A percentile compares a stretch with the other conserved stretches of the same genome.
Conservation (phyloP, 2,888 invertebrate species). For the Cantharis lateralis region DNA sequence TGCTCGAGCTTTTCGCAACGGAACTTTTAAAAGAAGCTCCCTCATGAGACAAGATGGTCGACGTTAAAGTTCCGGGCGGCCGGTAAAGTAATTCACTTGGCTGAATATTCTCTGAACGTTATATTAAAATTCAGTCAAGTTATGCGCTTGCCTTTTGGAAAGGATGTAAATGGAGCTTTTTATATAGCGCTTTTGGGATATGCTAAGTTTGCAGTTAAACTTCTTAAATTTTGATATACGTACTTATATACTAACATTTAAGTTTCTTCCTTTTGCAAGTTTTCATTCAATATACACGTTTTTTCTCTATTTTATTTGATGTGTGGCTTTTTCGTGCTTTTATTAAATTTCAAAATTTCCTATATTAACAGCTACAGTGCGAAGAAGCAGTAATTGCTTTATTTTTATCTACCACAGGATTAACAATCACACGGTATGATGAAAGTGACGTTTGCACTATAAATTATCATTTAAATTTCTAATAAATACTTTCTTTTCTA, state of each 20-base stretch:
- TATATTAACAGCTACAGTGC: not conserved
- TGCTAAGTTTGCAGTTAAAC: constrained; percentile 31
- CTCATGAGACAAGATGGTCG: constrained; percentile 54
- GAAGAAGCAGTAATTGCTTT: not conserved
- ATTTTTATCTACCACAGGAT: no score
- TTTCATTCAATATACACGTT: not conserved
- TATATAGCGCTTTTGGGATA: constrained; percentile 41
- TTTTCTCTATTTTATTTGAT: not conserved
- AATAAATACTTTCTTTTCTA: no score
- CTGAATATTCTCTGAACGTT: constrained; percentile 46
- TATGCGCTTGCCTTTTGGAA: constrained; percentile 44
- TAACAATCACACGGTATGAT: no score
- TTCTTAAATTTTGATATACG: constrained; percentile 10
- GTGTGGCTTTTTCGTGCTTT: not conserved
- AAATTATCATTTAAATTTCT: no score
- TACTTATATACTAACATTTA: constrained; percentile 1
- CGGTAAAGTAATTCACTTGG: constrained; percentile 50
- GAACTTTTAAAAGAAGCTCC: constrained; percentile 53
- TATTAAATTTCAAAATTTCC: not conserved
- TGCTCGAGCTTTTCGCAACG: constrained; percentile 45
- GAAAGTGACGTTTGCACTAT: no score
- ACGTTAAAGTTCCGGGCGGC: constrained; percentile 34
- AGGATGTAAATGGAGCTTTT: constrained; percentile 52
- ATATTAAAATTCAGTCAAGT: constrained; percentile 46
- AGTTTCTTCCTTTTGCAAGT: not conserved